phyloP scores from a whole-genome alignment of 1,140 invertebrate species.

The Carposina sasakii region DNA sequence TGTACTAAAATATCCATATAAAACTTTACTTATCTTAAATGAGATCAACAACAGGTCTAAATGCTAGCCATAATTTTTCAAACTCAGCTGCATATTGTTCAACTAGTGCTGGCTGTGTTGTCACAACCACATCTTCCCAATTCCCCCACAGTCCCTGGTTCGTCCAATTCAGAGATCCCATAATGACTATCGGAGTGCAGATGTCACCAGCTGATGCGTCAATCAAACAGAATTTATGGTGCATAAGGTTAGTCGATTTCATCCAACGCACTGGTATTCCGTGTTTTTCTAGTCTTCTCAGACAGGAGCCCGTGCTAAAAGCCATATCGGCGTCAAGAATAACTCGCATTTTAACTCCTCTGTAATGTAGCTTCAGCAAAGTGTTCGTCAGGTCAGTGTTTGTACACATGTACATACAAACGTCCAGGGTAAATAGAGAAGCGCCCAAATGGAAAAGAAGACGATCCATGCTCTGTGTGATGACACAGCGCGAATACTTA shows the following conservation, averaged over 20 bases:
- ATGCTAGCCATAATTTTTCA: slow-evolving; percentile 55
- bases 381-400: slow-evolving; percentile 45
- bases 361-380: slow-evolving; percentile 41
- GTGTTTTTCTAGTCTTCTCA: slow-evolving; percentile 43
- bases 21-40: not conserved
- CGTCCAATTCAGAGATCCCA: slow-evolving; percentile 63
- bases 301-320: slow-evolving; percentile 38
- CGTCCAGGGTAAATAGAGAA: slow-evolving; percentile 42
- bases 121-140: slow-evolving; percentile 56
- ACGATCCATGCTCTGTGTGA: slow-evolving; percentile 45
- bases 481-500: slow-evolving; percentile 45
- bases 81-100: slow-evolving; percentile 46
- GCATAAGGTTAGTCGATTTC: slow-evolving; percentile 59
- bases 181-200: slow-evolving; percentile 37
- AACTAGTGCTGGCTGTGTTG: slow-evolving; percentile 49
- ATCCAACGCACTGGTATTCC: slow-evolving; percentile 57
- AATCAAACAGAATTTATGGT: slow-evolving; percentile 59
- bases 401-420: slow-evolving; percentile 60
- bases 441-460: slow-evolving; percentile 43
- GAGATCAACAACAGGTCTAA: slow-evolving; percentile 50
- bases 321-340: slow-evolving; percentile 65
- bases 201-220: slow-evolving; percentile 30
- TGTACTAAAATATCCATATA: slow-evolving; percentile 3
- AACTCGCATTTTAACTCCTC: slow-evolving; percentile 48
- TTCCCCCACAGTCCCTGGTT: slow-evolving; percentile 55